Percentiles rank a stretch among this genome's conserved stretches.
These are phyloP conservation scores for Schmidtea mediterranea DNA, from an alignment of 1,140 invertebrate species.

Conservation along the genomic window DNA sequence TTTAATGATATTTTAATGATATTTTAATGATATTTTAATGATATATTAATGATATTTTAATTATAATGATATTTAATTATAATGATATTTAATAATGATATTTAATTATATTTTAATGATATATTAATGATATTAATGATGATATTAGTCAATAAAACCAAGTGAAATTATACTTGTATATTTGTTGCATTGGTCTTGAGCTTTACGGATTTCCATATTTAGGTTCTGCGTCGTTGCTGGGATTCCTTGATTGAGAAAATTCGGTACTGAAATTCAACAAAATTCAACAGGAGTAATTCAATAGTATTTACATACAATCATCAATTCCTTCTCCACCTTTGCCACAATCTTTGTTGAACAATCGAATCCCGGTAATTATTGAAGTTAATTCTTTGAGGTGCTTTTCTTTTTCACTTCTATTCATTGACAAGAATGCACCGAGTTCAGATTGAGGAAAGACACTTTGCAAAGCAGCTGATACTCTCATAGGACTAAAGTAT, in stretches of 20 bases:
- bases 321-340: conserved; percentile 29
- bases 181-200: conserved; percentile 15
- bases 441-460: conserved; percentile 42
- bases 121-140: too few relatives aligned
- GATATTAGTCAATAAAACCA: too few relatives aligned
- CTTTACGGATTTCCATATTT: conserved; percentile 20
- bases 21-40: too few relatives aligned
- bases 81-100: too few relatives aligned
- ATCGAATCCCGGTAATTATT: conserved; percentile 26
- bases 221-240: conserved; percentile 26
- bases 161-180: conserved; percentile 17
- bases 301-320: conserved; percentile 18
- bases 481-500: too few relatives aligned
- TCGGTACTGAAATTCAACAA: conserved; percentile 16
- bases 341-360: conserved; percentile 29
- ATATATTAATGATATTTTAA: too few relatives aligned
- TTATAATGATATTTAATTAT: too few relatives aligned
- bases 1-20: too few relatives aligned
- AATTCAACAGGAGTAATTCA: not conserved
- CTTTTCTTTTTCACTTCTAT: conserved; percentile 25
- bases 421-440: conserved; percentile 34
- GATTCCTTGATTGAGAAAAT: conserved; percentile 26
- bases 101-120: too few relatives aligned
- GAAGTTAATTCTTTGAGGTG: conserved; percentile 25
- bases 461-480: conserved; percentile 37